Conservation (phyloP, 2,797 vertebrate genomes). For the Artibeus jamaicensis region DNA sequence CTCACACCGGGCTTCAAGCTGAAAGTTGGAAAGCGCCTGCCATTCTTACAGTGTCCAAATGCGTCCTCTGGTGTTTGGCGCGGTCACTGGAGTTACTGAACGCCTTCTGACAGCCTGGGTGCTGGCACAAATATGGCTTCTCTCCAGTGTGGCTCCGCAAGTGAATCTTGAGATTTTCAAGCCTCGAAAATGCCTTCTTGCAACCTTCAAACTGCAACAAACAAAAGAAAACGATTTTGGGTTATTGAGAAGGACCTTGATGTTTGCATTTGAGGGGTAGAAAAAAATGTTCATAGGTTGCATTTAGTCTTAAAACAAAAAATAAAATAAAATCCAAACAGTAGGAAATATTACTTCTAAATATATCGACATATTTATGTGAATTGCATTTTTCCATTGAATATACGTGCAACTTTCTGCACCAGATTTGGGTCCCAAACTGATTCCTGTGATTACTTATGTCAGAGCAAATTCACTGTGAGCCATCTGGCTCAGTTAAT, state of each 20-base stretch:
- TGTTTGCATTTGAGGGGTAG: not conserved
- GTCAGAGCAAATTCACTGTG: slow-evolving; percentile 71
- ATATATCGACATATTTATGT: slow-evolving; percentile 60
- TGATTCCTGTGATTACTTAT: slow-evolving; percentile 73
- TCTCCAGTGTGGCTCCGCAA: slow-evolving; percentile 97
- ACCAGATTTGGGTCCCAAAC: slow-evolving; percentile 64
- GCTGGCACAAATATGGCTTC: slow-evolving; percentile 95
- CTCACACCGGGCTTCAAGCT: not conserved
- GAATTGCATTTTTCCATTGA: slow-evolving; percentile 45
- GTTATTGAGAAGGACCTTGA: slow-evolving; percentile 39
- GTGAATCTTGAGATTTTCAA: slow-evolving; percentile 99
- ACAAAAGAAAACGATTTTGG: slow-evolving; percentile 40
- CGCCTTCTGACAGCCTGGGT: slow-evolving; percentile 95
- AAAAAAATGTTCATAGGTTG: not conserved
- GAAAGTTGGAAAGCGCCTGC: not conserved
- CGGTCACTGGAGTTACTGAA: slow-evolving; percentile 99
- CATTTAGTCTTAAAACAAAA: slow-evolving; percentile 17
- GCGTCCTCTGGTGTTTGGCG: slow-evolving; percentile 98
- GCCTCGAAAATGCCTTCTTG: slow-evolving; percentile 96
- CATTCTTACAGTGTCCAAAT: slow-evolving; percentile 94
- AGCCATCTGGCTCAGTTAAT: slow-evolving; percentile 76
- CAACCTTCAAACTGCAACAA: slow-evolving; percentile 93
- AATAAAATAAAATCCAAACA: slow-evolving; percentile 53
- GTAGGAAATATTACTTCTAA: slow-evolving; percentile 62
- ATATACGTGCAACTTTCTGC: slow-evolving; percentile 58